Percentiles rank a stretch among this genome's conserved stretches.
Conservation (phyloP, 30 jellyfish, hydroid and myxozoan genomes). For the Aurelia aurita complex sp. Pacific region DNA sequence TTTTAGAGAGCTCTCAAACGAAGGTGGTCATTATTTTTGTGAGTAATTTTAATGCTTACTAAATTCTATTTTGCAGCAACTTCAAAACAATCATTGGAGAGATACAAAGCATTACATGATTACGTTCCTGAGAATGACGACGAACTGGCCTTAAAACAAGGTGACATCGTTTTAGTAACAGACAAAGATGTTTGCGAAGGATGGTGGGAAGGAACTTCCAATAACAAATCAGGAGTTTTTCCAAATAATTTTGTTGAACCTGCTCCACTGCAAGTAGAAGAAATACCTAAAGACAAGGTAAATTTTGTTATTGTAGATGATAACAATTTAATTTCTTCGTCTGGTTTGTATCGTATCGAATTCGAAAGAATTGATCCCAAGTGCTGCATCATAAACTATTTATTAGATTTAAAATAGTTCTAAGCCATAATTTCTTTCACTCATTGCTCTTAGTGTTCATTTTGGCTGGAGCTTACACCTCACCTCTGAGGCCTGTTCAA, state of each 20-base stretch:
- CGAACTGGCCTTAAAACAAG: conserved; percentile 72
- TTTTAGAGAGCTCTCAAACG: no score
- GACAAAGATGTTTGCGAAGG: conserved; percentile 83
- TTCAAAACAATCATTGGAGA: conserved; percentile 32
- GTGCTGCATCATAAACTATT: no score
- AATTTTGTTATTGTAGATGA: no score
- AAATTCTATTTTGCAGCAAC: not conserved
- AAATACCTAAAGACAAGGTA: conserved; percentile 27
- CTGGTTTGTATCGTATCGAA: no score
- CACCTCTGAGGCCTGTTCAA: no score
- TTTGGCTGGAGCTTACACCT: no score
- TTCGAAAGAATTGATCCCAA: no score
- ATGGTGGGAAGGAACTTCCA: conserved; percentile 96
- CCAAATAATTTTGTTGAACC: conserved; percentile 92
- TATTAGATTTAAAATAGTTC: no score
- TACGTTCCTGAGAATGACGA: conserved; percentile 88
- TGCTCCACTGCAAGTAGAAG: conserved; percentile 19
- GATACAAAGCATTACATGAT: conserved; percentile 54
- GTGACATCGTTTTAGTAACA: conserved; percentile 74
- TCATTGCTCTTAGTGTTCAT: no score
- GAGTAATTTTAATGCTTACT: not conserved
- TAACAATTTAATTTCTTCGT: no score
- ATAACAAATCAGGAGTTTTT: conserved; percentile 87
- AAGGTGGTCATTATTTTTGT: no score
- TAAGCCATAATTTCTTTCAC: no score